Evolutionary conservation across 2,797 vertebrate species (phyloP).

Genomic region (Galago senegalensis): DNA sequence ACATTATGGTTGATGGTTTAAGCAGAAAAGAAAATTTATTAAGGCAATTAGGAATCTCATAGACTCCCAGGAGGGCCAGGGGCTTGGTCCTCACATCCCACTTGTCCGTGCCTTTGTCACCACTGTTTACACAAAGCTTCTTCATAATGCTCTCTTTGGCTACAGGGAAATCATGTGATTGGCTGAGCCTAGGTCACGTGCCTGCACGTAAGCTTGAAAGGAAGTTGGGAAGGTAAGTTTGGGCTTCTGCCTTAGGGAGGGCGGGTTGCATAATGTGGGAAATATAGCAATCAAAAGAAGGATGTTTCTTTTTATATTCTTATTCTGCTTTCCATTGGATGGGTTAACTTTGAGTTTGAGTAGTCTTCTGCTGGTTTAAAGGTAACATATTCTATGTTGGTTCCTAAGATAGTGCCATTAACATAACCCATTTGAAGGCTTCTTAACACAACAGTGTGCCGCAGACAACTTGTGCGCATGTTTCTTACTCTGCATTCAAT

Average conservation of each 20-base stretch:
- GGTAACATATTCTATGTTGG: background rate
- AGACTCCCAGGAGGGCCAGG: background rate
- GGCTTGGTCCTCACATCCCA: background rate
- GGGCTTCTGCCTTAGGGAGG: background rate
- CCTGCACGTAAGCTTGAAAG: background rate
- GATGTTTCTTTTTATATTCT: background rate
- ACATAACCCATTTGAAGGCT: background rate
- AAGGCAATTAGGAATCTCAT: background rate
- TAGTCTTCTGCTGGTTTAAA: slow-evolving; percentile 35
- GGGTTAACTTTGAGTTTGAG: background rate
- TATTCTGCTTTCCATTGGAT: background rate
- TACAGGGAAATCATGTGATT: background rate
- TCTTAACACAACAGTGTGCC: background rate
- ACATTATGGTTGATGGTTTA: background rate
- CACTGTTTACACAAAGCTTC: background rate
- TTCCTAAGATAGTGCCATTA: background rate
- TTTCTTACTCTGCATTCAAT: background rate
- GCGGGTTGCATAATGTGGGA: background rate
- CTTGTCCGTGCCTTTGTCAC: background rate
- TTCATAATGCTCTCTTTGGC: background rate
- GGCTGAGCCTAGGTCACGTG: background rate
- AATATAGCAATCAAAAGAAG: background rate
- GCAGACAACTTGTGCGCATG: background rate
- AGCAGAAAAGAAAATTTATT: background rate
- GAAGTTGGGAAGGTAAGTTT: background rate